These are phyloP conservation scores for Propsilocerus akamusi DNA, from an alignment of 1,140 invertebrate species.

Conservation along the genomic window DNA sequence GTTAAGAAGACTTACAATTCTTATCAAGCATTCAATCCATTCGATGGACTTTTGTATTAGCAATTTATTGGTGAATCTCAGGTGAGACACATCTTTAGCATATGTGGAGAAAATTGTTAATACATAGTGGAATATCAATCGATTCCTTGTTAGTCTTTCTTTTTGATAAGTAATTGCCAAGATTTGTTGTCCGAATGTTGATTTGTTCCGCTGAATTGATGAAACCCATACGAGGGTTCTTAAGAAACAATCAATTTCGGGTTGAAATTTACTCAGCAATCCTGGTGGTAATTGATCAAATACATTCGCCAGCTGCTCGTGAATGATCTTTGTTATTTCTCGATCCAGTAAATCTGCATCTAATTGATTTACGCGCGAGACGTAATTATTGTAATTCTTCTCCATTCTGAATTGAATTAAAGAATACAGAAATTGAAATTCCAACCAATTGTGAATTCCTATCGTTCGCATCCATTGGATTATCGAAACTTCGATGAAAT, in stretches of 20 bases:
- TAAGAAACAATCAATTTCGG: slow-evolving; percentile 34
- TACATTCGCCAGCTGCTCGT: slow-evolving; percentile 28
- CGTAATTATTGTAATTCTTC: slow-evolving; percentile 19
- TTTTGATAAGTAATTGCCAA: slow-evolving; percentile 34
- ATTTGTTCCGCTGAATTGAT: slow-evolving; percentile 29
- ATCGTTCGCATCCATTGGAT: background rate
- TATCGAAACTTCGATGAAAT: background rate
- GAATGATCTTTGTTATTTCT: slow-evolving; percentile 32
- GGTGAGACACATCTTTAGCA: slow-evolving; percentile 29
- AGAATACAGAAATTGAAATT: no score
- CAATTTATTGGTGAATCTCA: slow-evolving; percentile 21
- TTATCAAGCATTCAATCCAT: slow-evolving; percentile 29
- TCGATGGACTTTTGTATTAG: slow-evolving; percentile 24
- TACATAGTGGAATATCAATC: slow-evolving; percentile 31
- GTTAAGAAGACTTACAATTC: slow-evolving; percentile 35
- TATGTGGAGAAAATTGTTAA: slow-evolving; percentile 31
- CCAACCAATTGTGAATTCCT: no score
- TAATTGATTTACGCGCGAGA: slow-evolving; percentile 21
- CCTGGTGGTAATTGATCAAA: slow-evolving; percentile 33
- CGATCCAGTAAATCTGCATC: slow-evolving; percentile 33
- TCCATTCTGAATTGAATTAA: slow-evolving; percentile 11
- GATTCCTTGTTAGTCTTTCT: slow-evolving; percentile 26
- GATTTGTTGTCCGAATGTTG: slow-evolving; percentile 40
- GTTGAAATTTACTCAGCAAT: slow-evolving; percentile 29
- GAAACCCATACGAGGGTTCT: slow-evolving; percentile 34